Evolutionary conservation across 2,113 vertebrate species (phyloP).

Genomic region (Rostratula benghalensis): DNA sequence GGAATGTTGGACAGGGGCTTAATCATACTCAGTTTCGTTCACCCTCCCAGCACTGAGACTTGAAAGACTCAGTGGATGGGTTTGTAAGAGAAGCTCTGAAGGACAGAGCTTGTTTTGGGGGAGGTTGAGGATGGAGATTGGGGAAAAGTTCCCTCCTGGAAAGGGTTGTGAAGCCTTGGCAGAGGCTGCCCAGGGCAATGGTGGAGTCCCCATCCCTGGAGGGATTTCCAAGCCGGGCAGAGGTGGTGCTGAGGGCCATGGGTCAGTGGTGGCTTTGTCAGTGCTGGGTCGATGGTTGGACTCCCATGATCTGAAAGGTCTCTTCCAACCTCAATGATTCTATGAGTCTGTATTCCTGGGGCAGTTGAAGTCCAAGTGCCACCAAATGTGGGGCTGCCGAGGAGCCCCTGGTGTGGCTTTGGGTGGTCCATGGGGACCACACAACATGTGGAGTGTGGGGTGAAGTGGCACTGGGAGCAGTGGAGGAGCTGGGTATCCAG

Average conservation of each 20-base stretch:
- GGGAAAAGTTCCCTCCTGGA: not conserved
- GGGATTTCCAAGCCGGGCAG: not conserved
- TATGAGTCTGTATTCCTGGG: not conserved
- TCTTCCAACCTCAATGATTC: not conserved
- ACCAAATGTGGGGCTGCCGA: not conserved
- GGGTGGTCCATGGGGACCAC: not conserved
- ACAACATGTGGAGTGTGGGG: not conserved
- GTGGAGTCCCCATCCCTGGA: not conserved
- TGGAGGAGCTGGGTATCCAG: not conserved
- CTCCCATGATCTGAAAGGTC: not conserved
- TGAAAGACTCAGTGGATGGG: no score
- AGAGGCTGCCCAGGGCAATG: not conserved
- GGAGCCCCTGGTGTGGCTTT: not conserved
- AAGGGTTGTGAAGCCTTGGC: not conserved
- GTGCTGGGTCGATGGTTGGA: not conserved
- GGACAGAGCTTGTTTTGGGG: not conserved
- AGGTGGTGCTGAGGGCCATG: not conserved
- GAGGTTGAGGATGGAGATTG: not conserved
- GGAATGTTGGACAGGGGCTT: not conserved
- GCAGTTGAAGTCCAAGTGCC: not conserved
- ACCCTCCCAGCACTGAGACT: not conserved
- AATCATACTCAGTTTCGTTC: fast-evolving
- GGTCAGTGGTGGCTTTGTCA: not conserved
- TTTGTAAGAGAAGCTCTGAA: not conserved
- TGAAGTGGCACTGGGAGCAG: not conserved